Base-by-base conservation (phyloP, 2,113 vertebrate genomes). In the Blennius ocellaris region DNA sequence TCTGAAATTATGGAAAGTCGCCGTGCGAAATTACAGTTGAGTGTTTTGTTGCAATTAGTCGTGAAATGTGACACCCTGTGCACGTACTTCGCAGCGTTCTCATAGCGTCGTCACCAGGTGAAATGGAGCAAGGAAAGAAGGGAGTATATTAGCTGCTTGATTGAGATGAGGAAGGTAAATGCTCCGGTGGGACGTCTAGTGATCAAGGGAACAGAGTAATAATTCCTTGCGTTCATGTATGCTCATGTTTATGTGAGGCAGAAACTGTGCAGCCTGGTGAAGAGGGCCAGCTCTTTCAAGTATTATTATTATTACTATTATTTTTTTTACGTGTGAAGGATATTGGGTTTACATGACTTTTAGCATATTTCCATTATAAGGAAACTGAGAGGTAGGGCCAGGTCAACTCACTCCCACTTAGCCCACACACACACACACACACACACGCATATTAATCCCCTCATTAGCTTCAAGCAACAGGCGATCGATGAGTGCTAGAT, bases 381-480 rank as follows among this genome's bases (percentile, higher is more conserved):
- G 58, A 48, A 73, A 78, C 69, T 49, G 54, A 66, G 40, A 74
- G 75, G 55, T 77, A 48, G 53, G 51, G 41, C 53, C 53, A 53
- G 72, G 66, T 69, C 80, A 58, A 37, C 38, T 38, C 61, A 7
- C 65, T 44, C 48, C 12, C 12, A 36, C n/a, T 7, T 36, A 50
- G 48, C 8, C 44, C 48, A 54, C 55, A 51, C 50, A 39, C 62
- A n/a, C 55, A 30, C 51, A 36, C 54, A 8, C 43, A 8, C 53
- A 11, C 71, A 41, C 45, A 47, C 70, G 38, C 64, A 16, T 40
- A 67, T 80, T 70, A 57, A 70, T 81, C 45, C 21, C 15, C 44
- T 66, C 9, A n/a, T 79, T 85, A 77, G 15, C 11, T 77, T 73
- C 76, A 78, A 88, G 85, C 75, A 87, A 69, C 76, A 43, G 48